phyloP scores from a whole-genome alignment of 2,888 invertebrate genomes.

The Tenthredo notha region DNA sequence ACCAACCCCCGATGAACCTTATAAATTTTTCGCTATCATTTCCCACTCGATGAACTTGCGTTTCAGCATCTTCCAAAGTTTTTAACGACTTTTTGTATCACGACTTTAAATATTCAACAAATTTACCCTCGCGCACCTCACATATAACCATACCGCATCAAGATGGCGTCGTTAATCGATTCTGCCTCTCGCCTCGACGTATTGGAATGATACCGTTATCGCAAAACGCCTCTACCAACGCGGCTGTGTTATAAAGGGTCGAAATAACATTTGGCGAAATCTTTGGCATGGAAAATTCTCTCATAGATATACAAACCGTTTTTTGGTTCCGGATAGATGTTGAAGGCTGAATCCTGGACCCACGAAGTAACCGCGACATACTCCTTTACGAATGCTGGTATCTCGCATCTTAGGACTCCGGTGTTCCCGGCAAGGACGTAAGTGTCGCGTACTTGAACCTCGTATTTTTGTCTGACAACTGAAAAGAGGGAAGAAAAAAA shows the following conservation, averaged over 20 bases:
- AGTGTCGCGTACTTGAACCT: constrained; percentile 94
- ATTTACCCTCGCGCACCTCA: constrained; percentile 36
- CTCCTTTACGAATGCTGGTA: constrained; percentile 93
- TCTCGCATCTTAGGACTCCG: constrained; percentile 93
- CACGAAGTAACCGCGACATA: constrained; percentile 94
- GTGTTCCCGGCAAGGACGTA: constrained; percentile 95
- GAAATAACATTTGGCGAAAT: background rate
- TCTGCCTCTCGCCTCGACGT: constrained; percentile 42
- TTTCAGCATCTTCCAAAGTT: background rate
- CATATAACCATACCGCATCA: constrained; percentile 19
- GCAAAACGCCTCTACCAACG: background rate
- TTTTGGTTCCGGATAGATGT: constrained; percentile 88
- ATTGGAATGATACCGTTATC: constrained; percentile 42
- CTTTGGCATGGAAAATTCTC: background rate
- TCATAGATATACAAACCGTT: constrained; percentile 79
- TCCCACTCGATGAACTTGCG: background rate
- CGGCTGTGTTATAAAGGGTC: background rate
- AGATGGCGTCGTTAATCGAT: constrained; percentile 51
- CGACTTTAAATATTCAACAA: constrained; percentile 15
- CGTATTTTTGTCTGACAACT: constrained; percentile 93
- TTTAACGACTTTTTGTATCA: background rate
- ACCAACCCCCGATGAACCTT: background rate
- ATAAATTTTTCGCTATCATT: constrained; percentile 12
- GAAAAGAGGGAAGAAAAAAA: constrained; percentile 72
- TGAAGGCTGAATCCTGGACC: constrained; percentile 91